Evolutionary conservation across 2,888 invertebrate species (phyloP).

Genomic region (Mesorhabditis spiculigera): DNA sequence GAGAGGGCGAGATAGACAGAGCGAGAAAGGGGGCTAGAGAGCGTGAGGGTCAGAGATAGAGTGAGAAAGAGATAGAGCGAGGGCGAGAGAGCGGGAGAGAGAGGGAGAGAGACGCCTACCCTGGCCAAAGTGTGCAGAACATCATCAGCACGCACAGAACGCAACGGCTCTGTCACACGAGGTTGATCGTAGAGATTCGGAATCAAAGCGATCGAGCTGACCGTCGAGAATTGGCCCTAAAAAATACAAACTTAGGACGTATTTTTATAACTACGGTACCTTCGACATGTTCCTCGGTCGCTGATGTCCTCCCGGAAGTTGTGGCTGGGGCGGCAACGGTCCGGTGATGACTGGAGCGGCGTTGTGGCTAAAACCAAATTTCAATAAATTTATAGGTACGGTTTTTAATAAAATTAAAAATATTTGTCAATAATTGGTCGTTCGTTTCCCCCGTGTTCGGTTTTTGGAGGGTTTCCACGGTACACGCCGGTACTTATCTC

Average conservation of each 20-base stretch:
- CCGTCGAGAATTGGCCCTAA: neutral
- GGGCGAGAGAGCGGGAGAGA: too few relatives aligned
- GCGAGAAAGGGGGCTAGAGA: too few relatives aligned
- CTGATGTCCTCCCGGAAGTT: neutral
- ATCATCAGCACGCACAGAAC: neutral
- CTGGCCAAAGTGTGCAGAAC: neutral
- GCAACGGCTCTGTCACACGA: neutral
- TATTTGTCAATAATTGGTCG: too few relatives aligned
- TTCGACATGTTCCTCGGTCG: neutral
- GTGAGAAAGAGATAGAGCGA: too few relatives aligned
- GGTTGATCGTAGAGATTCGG: conserved; percentile 6
- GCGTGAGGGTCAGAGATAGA: too few relatives aligned
- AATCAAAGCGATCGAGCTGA: neutral
- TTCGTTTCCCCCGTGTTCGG: too few relatives aligned
- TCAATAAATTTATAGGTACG: neutral
- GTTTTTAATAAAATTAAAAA: neutral
- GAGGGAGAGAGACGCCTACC: neutral
- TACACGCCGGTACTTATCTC: too few relatives aligned
- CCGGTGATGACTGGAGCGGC: neutral
- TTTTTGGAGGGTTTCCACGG: too few relatives aligned
- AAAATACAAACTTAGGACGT: neutral
- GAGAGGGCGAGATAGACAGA: too few relatives aligned
- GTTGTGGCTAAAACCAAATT: neutral
- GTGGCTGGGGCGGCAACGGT: neutral
- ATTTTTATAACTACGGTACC: neutral